phyloP scores from a whole-genome alignment of 1,140 invertebrate species.

The Caenorhabditis brenneri region DNA sequence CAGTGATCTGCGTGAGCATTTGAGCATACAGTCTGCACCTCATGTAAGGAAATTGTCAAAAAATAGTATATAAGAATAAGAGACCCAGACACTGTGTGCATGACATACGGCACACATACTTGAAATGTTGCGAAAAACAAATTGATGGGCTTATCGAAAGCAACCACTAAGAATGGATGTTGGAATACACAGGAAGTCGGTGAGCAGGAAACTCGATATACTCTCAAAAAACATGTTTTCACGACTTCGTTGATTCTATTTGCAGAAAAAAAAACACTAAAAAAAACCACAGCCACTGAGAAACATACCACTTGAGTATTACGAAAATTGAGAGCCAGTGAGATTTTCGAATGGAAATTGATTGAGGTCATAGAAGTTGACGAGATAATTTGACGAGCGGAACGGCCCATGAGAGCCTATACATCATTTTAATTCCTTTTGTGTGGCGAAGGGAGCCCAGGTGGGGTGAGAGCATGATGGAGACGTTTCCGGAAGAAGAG shows the following conservation, averaged over 20 bases:
- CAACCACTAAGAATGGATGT: background rate
- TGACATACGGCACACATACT: slow-evolving; percentile 30
- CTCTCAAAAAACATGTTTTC: background rate
- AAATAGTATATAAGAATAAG: background rate
- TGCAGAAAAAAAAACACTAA: background rate
- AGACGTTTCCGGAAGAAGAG: slow-evolving; percentile 29
- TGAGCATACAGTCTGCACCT: slow-evolving; percentile 33
- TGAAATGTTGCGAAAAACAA: slow-evolving; percentile 43
- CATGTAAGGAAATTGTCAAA: background rate
- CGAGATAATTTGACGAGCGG: slow-evolving; percentile 38
- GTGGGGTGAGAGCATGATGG: slow-evolving; percentile 8
- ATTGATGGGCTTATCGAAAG: background rate
- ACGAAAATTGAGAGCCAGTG: background rate
- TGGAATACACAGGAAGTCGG: background rate
- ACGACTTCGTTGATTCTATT: background rate
- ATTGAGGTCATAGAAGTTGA: slow-evolving; percentile 17
- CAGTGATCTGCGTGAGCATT: slow-evolving; percentile 16
- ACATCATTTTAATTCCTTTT: slow-evolving; percentile 40
- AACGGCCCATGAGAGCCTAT: background rate
- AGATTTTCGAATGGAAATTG: slow-evolving; percentile 22
- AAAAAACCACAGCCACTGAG: background rate
- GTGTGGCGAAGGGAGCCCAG: background rate
- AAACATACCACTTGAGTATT: background rate
- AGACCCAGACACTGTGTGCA: background rate
- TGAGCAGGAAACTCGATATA: slow-evolving; percentile 14